phyloP scores from a whole-genome alignment of 2,797 vertebrate genomes.

The Coreius guichenoti region DNA sequence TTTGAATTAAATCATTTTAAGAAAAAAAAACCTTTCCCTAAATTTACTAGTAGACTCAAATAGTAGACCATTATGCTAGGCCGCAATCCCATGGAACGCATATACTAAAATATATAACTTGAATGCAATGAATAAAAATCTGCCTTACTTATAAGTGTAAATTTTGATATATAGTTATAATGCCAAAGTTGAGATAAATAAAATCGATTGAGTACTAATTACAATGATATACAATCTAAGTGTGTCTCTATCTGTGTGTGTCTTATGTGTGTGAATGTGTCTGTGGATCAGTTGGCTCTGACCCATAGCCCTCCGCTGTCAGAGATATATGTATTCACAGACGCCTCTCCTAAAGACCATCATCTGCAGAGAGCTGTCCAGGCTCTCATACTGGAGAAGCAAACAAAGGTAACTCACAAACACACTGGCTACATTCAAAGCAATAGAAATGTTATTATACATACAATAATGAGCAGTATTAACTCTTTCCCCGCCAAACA shows the following conservation, averaged over 20 bases:
- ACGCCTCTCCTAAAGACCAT: slow-evolving; percentile 87
- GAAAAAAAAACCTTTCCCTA: too few relatives aligned
- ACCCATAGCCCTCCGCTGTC: slow-evolving; percentile 85
- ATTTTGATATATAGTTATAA: background rate
- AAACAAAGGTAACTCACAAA: slow-evolving; percentile 78
- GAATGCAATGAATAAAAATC: too few relatives aligned
- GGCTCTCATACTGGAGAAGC: slow-evolving; percentile 81
- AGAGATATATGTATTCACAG: slow-evolving; percentile 90
- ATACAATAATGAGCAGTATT: background rate
- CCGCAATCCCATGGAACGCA: too few relatives aligned
- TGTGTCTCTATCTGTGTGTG: slow-evolving; percentile 12
- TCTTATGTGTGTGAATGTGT: slow-evolving; percentile 29
- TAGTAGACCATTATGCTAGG: too few relatives aligned
- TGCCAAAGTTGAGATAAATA: background rate
- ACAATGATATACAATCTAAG: background rate
- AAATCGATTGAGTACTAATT: background rate
- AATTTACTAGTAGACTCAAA: background rate
- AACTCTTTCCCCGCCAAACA: too few relatives aligned
- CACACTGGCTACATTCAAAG: background rate
- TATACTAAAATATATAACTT: too few relatives aligned
- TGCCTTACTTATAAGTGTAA: background rate
- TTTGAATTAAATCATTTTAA: background rate
- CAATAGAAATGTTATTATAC: background rate
- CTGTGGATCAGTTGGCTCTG: slow-evolving; percentile 80
- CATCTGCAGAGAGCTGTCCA: slow-evolving; percentile 80